A percentile compares a stretch with the other conserved stretches of the same genome.
These are phyloP conservation scores for Euwallacea fornicatus DNA, from an alignment of 1,140 invertebrate species.

Conservation along the genomic window DNA sequence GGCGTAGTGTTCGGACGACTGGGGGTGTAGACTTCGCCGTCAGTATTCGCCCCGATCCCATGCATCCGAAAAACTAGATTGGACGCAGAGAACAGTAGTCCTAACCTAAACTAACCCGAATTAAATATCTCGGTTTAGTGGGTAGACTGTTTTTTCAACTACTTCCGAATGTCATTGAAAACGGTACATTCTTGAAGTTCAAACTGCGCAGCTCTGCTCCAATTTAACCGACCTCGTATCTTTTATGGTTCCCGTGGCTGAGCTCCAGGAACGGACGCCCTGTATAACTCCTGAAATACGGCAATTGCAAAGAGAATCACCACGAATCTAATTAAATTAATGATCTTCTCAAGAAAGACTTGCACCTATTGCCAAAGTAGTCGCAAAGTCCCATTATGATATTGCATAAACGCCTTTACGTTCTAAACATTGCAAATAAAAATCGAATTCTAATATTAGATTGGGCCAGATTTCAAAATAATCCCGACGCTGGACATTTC, in stretches of 20 bases:
- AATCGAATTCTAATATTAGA: conserved; percentile 28
- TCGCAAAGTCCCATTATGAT: neutral
- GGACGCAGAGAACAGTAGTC: too few relatives aligned
- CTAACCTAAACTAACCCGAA: too few relatives aligned
- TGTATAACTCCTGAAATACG: neutral
- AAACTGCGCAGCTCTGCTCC: too few relatives aligned
- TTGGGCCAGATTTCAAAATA: conserved; percentile 9
- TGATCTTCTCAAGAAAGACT: neutral
- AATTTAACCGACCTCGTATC: too few relatives aligned
- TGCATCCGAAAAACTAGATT: too few relatives aligned
- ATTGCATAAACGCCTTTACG: conserved; percentile 10
- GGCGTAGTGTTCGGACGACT: too few relatives aligned
- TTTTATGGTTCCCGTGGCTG: neutral
- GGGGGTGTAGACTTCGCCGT: too few relatives aligned
- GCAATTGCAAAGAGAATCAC: neutral
- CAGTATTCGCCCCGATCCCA: too few relatives aligned
- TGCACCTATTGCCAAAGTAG: neutral
- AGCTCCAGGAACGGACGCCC: neutral
- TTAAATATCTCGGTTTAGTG: too few relatives aligned
- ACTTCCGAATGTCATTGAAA: too few relatives aligned
- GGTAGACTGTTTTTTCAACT: too few relatives aligned
- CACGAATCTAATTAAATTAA: neutral
- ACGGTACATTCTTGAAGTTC: too few relatives aligned
- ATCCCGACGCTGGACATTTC: conserved; percentile 24
- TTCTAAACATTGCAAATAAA: conserved; percentile 12